phyloP scores from a whole-genome alignment of 2,888 invertebrate genomes.

The Hesperia comma region DNA sequence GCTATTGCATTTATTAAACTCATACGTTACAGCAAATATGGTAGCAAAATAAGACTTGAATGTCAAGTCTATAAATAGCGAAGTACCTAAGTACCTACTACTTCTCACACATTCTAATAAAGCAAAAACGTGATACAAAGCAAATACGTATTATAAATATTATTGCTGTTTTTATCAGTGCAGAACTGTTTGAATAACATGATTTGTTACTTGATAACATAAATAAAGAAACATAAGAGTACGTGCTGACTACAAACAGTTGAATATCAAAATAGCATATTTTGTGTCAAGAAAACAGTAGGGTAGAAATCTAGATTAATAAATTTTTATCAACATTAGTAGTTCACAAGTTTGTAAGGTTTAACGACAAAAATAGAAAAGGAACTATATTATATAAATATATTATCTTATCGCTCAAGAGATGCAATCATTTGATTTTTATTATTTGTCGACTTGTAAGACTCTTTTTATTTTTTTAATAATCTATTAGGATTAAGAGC shows the following conservation, averaged over 20 bases:
- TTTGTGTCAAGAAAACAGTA: background rate
- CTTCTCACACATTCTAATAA: conserved; percentile 9
- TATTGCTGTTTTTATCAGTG: background rate
- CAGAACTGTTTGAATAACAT: background rate
- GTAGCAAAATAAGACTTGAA: background rate
- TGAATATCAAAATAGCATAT: background rate
- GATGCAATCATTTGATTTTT: too few species aligned
- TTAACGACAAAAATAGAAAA: background rate
- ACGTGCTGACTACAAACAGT: background rate
- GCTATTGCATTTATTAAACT: background rate
- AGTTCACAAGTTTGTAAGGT: background rate
- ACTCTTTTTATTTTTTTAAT: too few species aligned
- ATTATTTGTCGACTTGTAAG: too few species aligned
- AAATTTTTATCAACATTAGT: background rate
- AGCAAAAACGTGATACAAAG: background rate
- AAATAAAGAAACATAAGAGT: background rate
- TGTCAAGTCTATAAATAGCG: conserved; percentile 12
- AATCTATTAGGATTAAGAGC: too few species aligned
- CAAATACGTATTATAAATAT: background rate
- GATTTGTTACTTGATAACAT: background rate
- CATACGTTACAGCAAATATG: background rate
- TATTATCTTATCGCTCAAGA: background rate
- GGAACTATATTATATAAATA: background rate
- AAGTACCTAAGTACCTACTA: too few species aligned
- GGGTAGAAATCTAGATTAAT: background rate